These are phyloP conservation scores for Drosophila saltans DNA, from an alignment of 1,140 invertebrate species.

Conservation along the genomic window DNA sequence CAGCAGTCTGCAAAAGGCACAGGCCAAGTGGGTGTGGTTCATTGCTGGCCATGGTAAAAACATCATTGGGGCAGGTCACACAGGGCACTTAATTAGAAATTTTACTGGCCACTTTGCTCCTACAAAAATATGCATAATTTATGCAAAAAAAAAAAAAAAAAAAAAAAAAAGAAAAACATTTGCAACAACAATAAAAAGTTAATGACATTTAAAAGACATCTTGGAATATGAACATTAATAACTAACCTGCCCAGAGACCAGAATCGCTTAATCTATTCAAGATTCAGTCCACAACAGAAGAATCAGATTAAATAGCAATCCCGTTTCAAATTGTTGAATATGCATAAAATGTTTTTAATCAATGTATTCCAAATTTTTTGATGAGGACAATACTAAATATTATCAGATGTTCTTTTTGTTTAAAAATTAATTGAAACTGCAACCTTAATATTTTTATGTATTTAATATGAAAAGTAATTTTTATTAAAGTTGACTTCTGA, in stretches of 20 bases:
- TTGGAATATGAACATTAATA: neutral
- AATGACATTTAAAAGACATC: slow-evolving; percentile 3
- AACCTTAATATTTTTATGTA: too few species aligned
- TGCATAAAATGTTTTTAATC: too few species aligned
- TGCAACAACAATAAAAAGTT: slow-evolving; percentile 4
- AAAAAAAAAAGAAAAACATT: neutral
- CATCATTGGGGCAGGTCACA: slow-evolving; percentile 58
- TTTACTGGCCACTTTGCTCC: slow-evolving; percentile 30
- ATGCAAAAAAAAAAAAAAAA: slow-evolving; percentile 27
- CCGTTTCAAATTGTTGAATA: neutral
- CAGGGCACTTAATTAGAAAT: slow-evolving; percentile 56
- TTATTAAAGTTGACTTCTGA: too few species aligned
- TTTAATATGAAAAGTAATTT: too few species aligned
- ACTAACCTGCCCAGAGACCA: neutral
- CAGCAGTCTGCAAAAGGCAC: neutral
- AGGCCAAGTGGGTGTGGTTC: slow-evolving; percentile 5
- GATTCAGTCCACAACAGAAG: neutral
- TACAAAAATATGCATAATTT: slow-evolving; percentile 44
- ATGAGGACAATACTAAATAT: too few species aligned
- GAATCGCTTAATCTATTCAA: neutral
- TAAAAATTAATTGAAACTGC: too few species aligned
- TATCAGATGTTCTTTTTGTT: too few species aligned
- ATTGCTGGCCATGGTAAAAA: slow-evolving; percentile 35
- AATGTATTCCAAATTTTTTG: too few species aligned
- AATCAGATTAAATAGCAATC: neutral